These are phyloP conservation scores for Hylaea fasciaria DNA, from an alignment of 2,888 invertebrate species.

Conservation along the genomic window DNA sequence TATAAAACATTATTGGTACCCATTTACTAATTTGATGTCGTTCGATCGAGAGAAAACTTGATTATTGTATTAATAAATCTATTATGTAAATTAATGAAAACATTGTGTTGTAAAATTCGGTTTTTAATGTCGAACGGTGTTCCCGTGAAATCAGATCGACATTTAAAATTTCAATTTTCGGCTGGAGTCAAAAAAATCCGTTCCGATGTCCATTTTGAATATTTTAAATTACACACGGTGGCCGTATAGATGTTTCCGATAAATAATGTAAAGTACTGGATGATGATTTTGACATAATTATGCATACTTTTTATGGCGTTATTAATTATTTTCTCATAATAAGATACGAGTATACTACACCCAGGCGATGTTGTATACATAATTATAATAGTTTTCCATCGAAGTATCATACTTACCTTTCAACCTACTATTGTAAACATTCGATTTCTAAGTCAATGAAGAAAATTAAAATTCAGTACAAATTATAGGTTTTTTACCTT, in stretches of 20 bases:
- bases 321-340: conserved; percentile 2
- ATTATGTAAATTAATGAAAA: conserved; percentile 35
- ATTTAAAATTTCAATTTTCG: conserved; percentile 26
- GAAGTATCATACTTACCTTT: too few species aligned
- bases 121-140: conserved; percentile 26
- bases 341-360: too few species aligned
- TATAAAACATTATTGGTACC: neutral
- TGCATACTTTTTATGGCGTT: conserved; percentile 1
- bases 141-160: conserved; percentile 35
- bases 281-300: conserved; percentile 15
- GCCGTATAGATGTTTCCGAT: conserved; percentile 12
- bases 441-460: too few species aligned
- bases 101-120: conserved; percentile 29
- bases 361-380: too few species aligned
- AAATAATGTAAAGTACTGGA: conserved; percentile 9
- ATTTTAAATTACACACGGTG: conserved; percentile 23
- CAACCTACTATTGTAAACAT: too few species aligned
- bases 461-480: too few species aligned
- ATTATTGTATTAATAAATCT: conserved; percentile 23
- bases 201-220: conserved; percentile 22
- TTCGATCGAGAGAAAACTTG: conserved; percentile 7
- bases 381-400: too few species aligned
- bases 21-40: conserved; percentile 9
- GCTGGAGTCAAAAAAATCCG: conserved; percentile 6
- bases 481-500: too few species aligned